phyloP scores from a whole-genome alignment of 2,888 invertebrate species.

The Bhutanitis thaidina region DNA sequence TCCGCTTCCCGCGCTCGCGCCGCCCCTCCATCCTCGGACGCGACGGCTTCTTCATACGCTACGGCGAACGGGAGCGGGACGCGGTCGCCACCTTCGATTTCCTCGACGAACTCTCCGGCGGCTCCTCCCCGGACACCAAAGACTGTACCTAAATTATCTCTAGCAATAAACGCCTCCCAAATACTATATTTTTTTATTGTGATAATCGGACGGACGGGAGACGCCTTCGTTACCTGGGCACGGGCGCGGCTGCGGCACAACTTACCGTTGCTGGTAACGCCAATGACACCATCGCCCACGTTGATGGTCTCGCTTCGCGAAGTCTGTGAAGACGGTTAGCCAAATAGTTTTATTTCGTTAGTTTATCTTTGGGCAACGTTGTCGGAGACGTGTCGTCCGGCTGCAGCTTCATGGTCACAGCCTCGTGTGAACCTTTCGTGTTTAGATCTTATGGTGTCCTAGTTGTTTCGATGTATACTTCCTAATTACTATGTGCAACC shows the following conservation, averaged over 20 bases:
- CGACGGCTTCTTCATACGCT: conserved; percentile 88
- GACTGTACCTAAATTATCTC: conserved; percentile 57
- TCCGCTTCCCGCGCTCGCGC: conserved; percentile 68
- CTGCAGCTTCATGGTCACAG: conserved; percentile 65
- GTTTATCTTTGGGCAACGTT: conserved; percentile 44
- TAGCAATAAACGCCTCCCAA: conserved; percentile 58
- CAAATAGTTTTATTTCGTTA: conserved; percentile 50
- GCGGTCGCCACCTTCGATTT: conserved; percentile 90
- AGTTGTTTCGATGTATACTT: conserved; percentile 46
- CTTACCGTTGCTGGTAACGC: neutral
- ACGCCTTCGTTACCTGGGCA: neutral
- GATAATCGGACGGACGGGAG: conserved; percentile 31
- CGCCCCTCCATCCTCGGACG: conserved; percentile 88
- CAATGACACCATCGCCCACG: conserved; percentile 1
- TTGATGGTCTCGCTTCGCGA: neutral
- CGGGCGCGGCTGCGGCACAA: conserved; percentile 1
- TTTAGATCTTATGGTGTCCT: conserved; percentile 40
- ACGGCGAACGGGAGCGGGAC: conserved; percentile 87
- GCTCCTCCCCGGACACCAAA: conserved; percentile 67
- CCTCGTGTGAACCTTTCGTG: conserved; percentile 22
- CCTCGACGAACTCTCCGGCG: conserved; percentile 83
- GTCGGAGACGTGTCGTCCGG: conserved; percentile 53
- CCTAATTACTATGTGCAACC: conserved; percentile 44
- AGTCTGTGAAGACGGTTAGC: conserved; percentile 38
- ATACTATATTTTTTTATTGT: conserved; percentile 67